A percentile compares a stretch with the other conserved stretches of the same genome.
Conservation (phyloP, 2,113 vertebrate genomes). For the Hippotragus niger region DNA sequence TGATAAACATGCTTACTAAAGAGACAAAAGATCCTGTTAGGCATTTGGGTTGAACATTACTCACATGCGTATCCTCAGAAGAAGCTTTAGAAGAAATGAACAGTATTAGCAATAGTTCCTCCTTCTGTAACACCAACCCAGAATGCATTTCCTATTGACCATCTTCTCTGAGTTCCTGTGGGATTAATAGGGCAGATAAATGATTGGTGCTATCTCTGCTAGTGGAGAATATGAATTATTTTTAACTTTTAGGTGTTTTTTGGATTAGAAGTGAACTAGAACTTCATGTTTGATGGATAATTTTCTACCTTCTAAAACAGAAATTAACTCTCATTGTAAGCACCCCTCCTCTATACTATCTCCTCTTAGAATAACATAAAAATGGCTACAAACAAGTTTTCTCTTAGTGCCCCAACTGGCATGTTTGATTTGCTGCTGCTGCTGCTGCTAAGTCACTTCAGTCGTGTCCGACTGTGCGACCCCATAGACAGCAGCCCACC, state of each 20-base stretch:
- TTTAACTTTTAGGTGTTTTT: not conserved
- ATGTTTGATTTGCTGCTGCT: not conserved
- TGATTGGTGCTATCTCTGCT: not conserved
- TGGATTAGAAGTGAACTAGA: not conserved
- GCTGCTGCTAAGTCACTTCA: too few species aligned
- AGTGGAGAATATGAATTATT: not conserved
- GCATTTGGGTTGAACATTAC: not conserved
- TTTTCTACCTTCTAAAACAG: not conserved
- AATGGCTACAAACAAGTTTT: not conserved
- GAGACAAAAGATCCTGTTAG: not conserved
- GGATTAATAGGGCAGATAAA: constrained; percentile 14
- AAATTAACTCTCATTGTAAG: not conserved
- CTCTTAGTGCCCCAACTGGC: not conserved
- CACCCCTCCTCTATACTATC: not conserved
- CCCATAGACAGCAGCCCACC: too few species aligned
- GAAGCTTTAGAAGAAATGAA: not conserved
- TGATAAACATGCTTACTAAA: not conserved
- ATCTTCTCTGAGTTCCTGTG: not conserved
- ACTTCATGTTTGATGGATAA: not conserved
- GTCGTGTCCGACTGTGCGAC: too few species aligned
- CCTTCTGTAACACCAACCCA: not conserved
- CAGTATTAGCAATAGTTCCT: not conserved
- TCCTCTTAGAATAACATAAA: not conserved
- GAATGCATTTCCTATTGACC: constrained; percentile 10
- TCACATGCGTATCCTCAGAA: not conserved